Conservation (phyloP, 2,797 vertebrate species). For the Cirrhinus mrigala region DNA sequence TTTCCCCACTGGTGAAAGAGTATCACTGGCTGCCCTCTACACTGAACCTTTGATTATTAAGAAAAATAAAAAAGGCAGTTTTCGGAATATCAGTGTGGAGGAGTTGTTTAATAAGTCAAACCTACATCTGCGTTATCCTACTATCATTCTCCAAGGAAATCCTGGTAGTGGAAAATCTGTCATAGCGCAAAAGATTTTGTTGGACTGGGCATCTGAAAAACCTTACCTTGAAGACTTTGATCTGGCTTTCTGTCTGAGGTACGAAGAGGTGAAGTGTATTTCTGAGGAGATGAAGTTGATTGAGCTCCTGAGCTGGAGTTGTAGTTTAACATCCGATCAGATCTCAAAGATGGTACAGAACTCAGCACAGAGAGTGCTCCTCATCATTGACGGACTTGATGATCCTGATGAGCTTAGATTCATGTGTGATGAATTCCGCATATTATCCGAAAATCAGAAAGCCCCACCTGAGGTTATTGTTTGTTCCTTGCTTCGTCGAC, state of each 20-base stretch:
- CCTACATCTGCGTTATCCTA: background rate
- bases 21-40: background rate
- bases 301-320: constrained; percentile 40
- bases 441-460: background rate
- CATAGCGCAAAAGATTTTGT: constrained; percentile 45
- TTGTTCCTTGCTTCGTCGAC: constrained; percentile 18
- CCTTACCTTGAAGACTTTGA: background rate
- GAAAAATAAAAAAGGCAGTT: background rate
- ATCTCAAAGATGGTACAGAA: constrained; percentile 25
- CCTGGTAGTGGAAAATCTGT: constrained; percentile 54
- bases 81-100: background rate
- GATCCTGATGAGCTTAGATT: constrained; percentile 34
- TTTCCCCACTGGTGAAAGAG: background rate
- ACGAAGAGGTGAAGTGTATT: constrained; percentile 35
- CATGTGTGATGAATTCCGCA: background rate
- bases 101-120: background rate
- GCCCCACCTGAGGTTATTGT: constrained; percentile 4
- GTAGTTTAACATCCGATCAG: background rate
- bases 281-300: constrained; percentile 12
- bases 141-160: constrained; percentile 47
- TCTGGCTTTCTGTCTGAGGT: constrained; percentile 33
- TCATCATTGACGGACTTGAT: constrained; percentile 56
- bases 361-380: background rate
- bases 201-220: constrained; percentile 51
- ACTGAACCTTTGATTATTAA: constrained; percentile 21